phyloP scores from a whole-genome alignment of 2,113 vertebrate genomes.

The Gulo gulo region DNA sequence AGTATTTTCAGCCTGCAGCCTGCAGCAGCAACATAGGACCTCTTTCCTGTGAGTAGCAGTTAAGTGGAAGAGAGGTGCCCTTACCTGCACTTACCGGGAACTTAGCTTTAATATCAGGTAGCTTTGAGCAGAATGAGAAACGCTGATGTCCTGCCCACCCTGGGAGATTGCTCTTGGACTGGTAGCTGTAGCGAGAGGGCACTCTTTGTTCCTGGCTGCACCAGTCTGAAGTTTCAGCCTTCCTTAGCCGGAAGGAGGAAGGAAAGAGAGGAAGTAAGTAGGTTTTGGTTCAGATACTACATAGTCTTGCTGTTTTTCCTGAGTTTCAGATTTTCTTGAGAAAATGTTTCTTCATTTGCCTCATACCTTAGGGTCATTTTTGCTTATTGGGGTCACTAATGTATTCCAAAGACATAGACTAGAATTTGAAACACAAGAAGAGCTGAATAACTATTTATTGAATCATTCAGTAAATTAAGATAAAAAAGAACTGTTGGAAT shows the following conservation, averaged over 20 bases:
- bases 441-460: not conserved
- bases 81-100: not conserved
- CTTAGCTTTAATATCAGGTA: not conserved
- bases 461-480: not conserved
- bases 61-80: not conserved
- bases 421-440: not conserved
- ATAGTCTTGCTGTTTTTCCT: not conserved
- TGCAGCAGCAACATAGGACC: not conserved
- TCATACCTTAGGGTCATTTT: not conserved
- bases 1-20: not conserved
- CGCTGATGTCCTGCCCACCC: not conserved
- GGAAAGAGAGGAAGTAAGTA: not conserved
- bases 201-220: not conserved
- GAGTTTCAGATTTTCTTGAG: slow-evolving; percentile 38
- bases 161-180: not conserved
- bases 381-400: not conserved
- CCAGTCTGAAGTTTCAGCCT: not conserved
- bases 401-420: not conserved
- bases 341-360: not conserved
- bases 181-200: not conserved
- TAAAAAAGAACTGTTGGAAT: not conserved
- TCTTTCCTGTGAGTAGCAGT: not conserved
- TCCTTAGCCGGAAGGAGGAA: not conserved
- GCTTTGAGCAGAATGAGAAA: not conserved
- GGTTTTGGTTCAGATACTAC: not conserved